phyloP scores from a whole-genome alignment of 2,113 vertebrate genomes.

The Malurus alboscapulatus region DNA sequence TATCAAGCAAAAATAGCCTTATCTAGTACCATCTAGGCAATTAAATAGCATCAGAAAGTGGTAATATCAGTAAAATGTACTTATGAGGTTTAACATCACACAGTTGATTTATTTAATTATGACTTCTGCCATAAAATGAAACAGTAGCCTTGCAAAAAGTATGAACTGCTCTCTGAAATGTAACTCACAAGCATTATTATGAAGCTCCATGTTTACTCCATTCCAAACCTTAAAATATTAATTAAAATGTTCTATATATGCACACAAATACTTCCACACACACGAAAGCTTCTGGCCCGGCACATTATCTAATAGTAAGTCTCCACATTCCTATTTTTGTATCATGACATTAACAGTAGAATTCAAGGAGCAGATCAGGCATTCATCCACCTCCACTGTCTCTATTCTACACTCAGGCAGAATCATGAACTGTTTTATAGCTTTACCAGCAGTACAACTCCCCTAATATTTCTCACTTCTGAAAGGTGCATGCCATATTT shows the following conservation, averaged over 20 bases:
- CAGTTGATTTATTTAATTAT: not conserved
- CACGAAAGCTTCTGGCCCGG: not conserved
- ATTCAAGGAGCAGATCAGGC: not conserved
- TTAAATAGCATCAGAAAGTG: not conserved
- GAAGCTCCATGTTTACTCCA: not conserved
- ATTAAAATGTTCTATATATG: not conserved
- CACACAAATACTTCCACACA: not conserved
- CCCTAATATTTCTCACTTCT: not conserved
- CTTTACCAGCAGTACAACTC: not conserved
- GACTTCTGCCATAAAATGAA: not conserved
- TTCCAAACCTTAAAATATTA: not conserved
- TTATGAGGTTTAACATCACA: not conserved
- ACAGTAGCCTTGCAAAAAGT: not conserved
- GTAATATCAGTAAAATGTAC: not conserved
- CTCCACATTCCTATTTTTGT: not conserved
- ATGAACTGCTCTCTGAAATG: not conserved
- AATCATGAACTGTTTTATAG: not conserved
- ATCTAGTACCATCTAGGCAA: not conserved
- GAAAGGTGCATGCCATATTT: not conserved
- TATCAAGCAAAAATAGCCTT: not conserved
- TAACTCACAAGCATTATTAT: not conserved
- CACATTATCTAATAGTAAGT: not conserved
- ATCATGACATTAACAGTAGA: not conserved
- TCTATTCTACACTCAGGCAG: not conserved
- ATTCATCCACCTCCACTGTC: not conserved